These are phyloP conservation scores for Opisthocomus hoazin DNA, from an alignment of 2,113 vertebrate genomes.

Conservation along the genomic window DNA sequence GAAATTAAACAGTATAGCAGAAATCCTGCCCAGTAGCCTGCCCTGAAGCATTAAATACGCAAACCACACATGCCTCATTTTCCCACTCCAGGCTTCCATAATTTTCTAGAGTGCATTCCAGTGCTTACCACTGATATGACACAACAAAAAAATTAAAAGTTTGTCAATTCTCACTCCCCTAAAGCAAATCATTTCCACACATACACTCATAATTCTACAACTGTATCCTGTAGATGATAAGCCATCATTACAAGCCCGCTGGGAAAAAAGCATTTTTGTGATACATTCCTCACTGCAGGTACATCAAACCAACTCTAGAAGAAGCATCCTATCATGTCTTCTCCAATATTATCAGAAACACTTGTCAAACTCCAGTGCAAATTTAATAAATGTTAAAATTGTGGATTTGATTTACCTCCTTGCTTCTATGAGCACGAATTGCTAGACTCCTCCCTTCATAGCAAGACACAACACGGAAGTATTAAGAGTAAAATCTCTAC, in stretches of 20 bases:
- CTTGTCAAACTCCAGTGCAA: background rate
- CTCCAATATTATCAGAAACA: background rate
- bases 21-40: background rate
- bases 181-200: background rate
- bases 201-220: background rate
- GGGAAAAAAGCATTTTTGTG: background rate
- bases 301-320: background rate
- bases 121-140: background rate
- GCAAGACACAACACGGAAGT: background rate
- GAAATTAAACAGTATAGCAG: background rate
- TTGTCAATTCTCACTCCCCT: background rate
- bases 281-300: background rate
- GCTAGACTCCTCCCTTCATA: background rate
- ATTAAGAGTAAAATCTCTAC: background rate
- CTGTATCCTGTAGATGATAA: background rate
- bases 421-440: accelerated
- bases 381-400: background rate
- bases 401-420: background rate
- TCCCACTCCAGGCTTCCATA: background rate
- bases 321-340: background rate
- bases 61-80: background rate
- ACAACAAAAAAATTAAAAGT: background rate
- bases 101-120: background rate
- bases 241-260: background rate
- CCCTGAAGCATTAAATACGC: background rate